These are phyloP conservation scores for Himantopus leucocephalus DNA, from an alignment of 2,113 vertebrate species.

Conservation along the genomic window DNA sequence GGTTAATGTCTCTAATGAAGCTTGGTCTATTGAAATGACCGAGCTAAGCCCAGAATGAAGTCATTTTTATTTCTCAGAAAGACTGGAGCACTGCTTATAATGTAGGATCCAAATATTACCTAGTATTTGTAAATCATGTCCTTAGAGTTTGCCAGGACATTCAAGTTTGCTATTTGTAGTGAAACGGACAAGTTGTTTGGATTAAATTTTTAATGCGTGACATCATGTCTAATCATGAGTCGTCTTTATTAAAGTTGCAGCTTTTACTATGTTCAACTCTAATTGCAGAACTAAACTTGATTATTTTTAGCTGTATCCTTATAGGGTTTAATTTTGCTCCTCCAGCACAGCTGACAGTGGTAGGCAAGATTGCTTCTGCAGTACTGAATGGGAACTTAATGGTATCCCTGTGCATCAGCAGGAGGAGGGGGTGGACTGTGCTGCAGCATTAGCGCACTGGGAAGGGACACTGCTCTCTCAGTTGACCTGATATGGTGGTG, in stretches of 20 bases:
- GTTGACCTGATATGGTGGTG: neutral
- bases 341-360: neutral
- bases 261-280: slow-evolving; percentile 30
- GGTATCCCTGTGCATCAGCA: neutral
- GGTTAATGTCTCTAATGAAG: slow-evolving; percentile 26
- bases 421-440: neutral
- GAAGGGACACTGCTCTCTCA: neutral
- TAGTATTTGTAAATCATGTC: slow-evolving; percentile 82
- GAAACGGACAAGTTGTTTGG: slow-evolving; percentile 77
- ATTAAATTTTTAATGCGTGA: slow-evolving; percentile 74
- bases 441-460: neutral
- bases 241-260: slow-evolving; percentile 15
- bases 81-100: slow-evolving; percentile 57
- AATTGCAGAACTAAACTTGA: slow-evolving; percentile 4
- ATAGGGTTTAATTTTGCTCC: slow-evolving; percentile 7
- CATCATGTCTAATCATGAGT: slow-evolving; percentile 80
- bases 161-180: slow-evolving; percentile 72
- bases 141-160: slow-evolving; percentile 71
- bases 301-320: slow-evolving; percentile 11
- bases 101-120: slow-evolving; percentile 77
- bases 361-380: neutral
- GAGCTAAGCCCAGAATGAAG: slow-evolving; percentile 66
- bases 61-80: slow-evolving; percentile 72
- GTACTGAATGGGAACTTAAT: neutral
- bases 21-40: slow-evolving; percentile 50